Evolutionary conservation across 1,140 invertebrate genomes (phyloP).

Genomic region (Bombus balteatus): DNA sequence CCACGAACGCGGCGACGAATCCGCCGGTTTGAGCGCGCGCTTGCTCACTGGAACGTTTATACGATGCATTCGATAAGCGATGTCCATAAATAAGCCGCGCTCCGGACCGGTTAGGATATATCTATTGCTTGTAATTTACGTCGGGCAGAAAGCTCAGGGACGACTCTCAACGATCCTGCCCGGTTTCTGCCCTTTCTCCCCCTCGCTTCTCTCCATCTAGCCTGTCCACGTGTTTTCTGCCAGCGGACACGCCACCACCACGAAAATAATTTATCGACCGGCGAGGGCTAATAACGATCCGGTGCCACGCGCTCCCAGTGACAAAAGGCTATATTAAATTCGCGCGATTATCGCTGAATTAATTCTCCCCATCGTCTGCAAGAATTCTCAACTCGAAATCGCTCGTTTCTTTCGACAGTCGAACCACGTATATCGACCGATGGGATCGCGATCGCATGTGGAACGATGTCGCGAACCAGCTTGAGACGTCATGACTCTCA

Average conservation of each 20-base stretch:
- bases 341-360: conserved; percentile 20
- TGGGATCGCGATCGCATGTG: background rate
- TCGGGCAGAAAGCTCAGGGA: conserved; percentile 64
- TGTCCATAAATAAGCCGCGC: conserved; percentile 70
- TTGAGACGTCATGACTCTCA: conserved; percentile 24
- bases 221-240: conserved; percentile 49
- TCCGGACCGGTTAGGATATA: conserved; percentile 70
- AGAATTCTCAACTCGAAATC: background rate
- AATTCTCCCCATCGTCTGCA: background rate
- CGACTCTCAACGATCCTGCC: conserved; percentile 16
- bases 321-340: conserved; percentile 41
- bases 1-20: background rate
- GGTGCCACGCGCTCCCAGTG: conserved; percentile 28
- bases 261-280: conserved; percentile 62
- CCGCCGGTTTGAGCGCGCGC: conserved; percentile 2
- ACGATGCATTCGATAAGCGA: conserved; percentile 70
- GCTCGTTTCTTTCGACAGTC: too few relatives aligned
- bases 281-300: conserved; percentile 48
- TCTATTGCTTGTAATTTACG: conserved; percentile 72
- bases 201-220: background rate
- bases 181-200: background rate
- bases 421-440: background rate
- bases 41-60: conserved; percentile 34
- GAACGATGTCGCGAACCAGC: conserved; percentile 45
- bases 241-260: conserved; percentile 51